These are phyloP conservation scores for Rhizomys pruinosus DNA, from an alignment of 2,113 vertebrate genomes.

Conservation along the genomic window DNA sequence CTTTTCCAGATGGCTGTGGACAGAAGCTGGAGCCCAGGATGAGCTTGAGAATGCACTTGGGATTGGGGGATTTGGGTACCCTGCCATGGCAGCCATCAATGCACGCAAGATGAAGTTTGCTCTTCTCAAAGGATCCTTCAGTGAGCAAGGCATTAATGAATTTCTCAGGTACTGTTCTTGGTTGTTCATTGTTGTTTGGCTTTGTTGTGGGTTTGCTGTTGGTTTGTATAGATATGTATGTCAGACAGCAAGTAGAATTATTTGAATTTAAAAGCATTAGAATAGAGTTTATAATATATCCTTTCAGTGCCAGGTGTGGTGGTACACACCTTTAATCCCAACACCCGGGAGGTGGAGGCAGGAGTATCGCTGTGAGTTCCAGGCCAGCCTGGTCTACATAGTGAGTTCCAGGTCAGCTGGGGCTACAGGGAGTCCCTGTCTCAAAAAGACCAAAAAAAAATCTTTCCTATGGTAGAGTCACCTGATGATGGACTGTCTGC, in stretches of 20 bases:
- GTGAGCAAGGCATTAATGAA: slow-evolving; percentile 92
- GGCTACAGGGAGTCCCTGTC: too few relatives aligned
- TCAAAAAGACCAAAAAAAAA: too few relatives aligned
- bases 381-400: too few relatives aligned
- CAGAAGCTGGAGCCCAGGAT: slow-evolving; percentile 94
- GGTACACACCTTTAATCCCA: too few relatives aligned
- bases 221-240: neutral
- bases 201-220: neutral
- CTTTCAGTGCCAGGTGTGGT: too few relatives aligned
- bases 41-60: slow-evolving; percentile 94
- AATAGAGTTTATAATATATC: neutral
- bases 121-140: slow-evolving; percentile 96
- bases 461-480: neutral
- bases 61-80: slow-evolving; percentile 98
- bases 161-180: slow-evolving; percentile 86
- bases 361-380: too few relatives aligned
- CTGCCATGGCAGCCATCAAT: slow-evolving; percentile 97
- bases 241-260: neutral
- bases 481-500: too few relatives aligned
- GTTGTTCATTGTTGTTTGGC: neutral
- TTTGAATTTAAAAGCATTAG: neutral
- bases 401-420: too few relatives aligned
- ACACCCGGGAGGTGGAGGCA: too few relatives aligned
- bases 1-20: slow-evolving; percentile 97
- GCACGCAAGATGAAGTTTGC: slow-evolving; percentile 98